Evolutionary conservation across 2,888 invertebrate species (phyloP).

Genomic region (Heliconius aoede): DNA sequence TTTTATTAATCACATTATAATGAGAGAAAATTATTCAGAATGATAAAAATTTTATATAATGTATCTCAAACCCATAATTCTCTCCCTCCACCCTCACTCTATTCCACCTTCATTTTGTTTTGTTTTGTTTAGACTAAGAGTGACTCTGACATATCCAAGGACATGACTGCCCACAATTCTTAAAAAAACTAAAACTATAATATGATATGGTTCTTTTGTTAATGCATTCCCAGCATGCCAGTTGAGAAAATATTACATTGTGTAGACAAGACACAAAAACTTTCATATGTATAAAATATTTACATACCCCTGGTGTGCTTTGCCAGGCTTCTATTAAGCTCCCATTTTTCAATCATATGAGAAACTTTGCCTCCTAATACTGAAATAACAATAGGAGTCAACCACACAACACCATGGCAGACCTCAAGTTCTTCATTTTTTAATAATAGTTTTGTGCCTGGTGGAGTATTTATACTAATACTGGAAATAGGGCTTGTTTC

Average conservation of each 20-base stretch:
- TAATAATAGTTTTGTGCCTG: slow-evolving; percentile 91
- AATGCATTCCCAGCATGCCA: too few relatives aligned
- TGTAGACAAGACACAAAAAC: too few relatives aligned
- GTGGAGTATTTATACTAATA: slow-evolving; percentile 92
- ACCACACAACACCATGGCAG: slow-evolving; percentile 89
- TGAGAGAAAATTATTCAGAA: too few relatives aligned
- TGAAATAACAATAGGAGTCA: slow-evolving; percentile 87
- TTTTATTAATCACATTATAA: too few relatives aligned
- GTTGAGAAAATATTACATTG: too few relatives aligned
- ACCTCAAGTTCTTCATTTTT: slow-evolving; percentile 78
- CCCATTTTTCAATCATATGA: slow-evolving; percentile 94
- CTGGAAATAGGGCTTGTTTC: slow-evolving; percentile 89
- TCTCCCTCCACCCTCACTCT: too few relatives aligned
- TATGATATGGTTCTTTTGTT: too few relatives aligned
- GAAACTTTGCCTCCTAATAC: slow-evolving; percentile 93
- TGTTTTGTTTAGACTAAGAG: too few relatives aligned
- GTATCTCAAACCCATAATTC: too few relatives aligned
- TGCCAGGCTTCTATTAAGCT: slow-evolving; percentile 86
- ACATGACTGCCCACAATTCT: neutral
- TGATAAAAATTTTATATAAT: too few relatives aligned
- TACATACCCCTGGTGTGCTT: slow-evolving; percentile 83
- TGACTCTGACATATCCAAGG: neutral
- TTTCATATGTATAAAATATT: neutral
- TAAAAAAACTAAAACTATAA: too few relatives aligned
- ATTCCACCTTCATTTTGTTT: too few relatives aligned